Evolutionary conservation across 2,113 vertebrate species (phyloP), one percentile per base, ranked within the genome.

Genomic region (Mesembrinibis cayennensis): DNA sequence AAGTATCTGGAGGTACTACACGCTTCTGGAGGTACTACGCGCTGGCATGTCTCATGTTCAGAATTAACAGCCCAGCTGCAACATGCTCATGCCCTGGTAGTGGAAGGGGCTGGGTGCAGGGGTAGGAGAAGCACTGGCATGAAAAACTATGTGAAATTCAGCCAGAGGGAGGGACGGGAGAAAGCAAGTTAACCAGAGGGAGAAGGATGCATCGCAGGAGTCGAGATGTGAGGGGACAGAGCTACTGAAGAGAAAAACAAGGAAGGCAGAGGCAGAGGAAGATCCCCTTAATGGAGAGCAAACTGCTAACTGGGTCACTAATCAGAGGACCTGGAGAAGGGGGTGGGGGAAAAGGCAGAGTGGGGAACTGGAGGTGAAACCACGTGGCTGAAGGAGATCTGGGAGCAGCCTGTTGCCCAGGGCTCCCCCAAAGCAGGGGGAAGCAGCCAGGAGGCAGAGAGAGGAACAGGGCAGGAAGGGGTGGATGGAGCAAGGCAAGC

Each of bases 181-280:
- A 91, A 77, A 82, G 42, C 4, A 38, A 40, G 40, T 65, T 72
- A 62, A 36, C 25, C 58, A 63, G 36, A 86, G 34, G 22, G 52
- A 78, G 16, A 18, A 52, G 32, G 34, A 36, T 1, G 1, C 16
- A 59, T 17, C 0, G 0, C n/a, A 42, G 53, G 16, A 82, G 13
- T 45, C 52, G 13, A 44, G 36, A 61, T 30, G 23, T 20, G 30
- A 93, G 15, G 10, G 44, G 45, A 82, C 27, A 86, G 65, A 90
- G 47, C 26, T 71, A 53, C 55, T 53, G 55, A 11, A 21, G 29
- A 78, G 38, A 21, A 71, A 80, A 84, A 42, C 19, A 87, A 55
- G 15, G 47, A 47, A 52, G 30, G 32, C 1, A 3, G 34, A 81
- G 8, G 13, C 70, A 79, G 71, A 66, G 30, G 7, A 44, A 55